Conservation (phyloP, 2,797 vertebrate genomes). For the Arnoldichthys spilopterus region DNA sequence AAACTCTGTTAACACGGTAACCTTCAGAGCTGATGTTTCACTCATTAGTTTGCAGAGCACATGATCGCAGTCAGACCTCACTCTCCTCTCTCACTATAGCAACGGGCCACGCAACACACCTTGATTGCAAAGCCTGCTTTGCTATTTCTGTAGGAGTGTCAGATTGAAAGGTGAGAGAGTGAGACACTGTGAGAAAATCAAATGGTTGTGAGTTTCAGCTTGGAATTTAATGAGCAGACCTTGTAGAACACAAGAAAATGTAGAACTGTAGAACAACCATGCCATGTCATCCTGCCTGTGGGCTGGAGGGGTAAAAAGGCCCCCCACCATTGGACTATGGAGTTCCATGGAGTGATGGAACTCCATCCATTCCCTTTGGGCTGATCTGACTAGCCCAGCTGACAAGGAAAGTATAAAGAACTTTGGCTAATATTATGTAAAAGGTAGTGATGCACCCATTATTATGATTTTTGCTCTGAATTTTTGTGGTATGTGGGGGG, state of each 20-base stretch:
- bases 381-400: too few relatives aligned
- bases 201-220: background rate
- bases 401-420: too few relatives aligned
- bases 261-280: background rate
- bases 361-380: too few relatives aligned
- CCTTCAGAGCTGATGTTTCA: conserved; percentile 45
- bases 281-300: too few relatives aligned
- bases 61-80: conserved; percentile 12
- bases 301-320: too few relatives aligned
- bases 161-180: conserved; percentile 22
- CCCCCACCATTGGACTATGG: too few relatives aligned
- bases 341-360: too few relatives aligned
- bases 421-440: too few relatives aligned
- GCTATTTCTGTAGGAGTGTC: conserved; percentile 57
- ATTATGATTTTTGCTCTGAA: too few relatives aligned
- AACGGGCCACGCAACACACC: conserved; percentile 61
- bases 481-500: too few relatives aligned
- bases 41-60: conserved; percentile 44
- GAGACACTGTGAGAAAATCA: background rate
- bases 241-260: background rate
- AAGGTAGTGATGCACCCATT: too few relatives aligned
- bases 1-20: conserved; percentile 62
- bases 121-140: conserved; percentile 50
- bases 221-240: background rate
- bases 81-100: conserved; percentile 50